A percentile compares a stretch with the other conserved stretches of the same genome.
These are phyloP conservation scores for Mus caroli DNA, from an alignment of 2,797 vertebrate species.

Conservation along the genomic window DNA sequence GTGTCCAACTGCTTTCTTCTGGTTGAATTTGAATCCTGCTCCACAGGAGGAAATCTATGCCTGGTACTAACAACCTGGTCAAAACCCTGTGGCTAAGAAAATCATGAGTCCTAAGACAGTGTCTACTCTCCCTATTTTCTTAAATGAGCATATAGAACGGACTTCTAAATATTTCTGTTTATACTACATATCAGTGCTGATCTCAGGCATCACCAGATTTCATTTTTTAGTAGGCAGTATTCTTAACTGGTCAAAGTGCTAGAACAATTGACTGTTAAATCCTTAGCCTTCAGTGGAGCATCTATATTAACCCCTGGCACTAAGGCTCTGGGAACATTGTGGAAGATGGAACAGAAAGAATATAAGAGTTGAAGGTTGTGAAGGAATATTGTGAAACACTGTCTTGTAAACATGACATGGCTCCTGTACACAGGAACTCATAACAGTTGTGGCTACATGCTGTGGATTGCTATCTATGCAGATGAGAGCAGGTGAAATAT, in stretches of 20 bases:
- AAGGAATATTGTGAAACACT: neutral
- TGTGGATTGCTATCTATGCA: too few species aligned
- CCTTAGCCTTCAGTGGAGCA: neutral
- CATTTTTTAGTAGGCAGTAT: neutral
- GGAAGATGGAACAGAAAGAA: neutral
- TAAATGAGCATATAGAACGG: neutral
- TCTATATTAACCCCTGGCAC: neutral
- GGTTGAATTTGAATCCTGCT: neutral
- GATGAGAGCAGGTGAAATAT: too few species aligned
- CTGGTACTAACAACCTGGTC: neutral
- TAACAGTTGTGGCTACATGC: neutral
- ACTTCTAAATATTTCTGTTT: neutral
- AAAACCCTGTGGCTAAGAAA: neutral
- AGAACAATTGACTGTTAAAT: neutral
- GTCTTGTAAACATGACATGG: neutral
- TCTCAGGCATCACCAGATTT: neutral
- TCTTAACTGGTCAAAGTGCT: neutral
- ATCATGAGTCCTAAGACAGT: neutral
- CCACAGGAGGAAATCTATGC: neutral
- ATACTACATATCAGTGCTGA: neutral
- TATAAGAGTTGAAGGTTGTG: neutral
- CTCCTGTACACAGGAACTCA: neutral
- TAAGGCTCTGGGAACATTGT: neutral
- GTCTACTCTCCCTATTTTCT: neutral
- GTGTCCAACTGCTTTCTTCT: neutral